phyloP scores from a whole-genome alignment of 2,113 vertebrate species.

The Grammomys dolichurus region DNA sequence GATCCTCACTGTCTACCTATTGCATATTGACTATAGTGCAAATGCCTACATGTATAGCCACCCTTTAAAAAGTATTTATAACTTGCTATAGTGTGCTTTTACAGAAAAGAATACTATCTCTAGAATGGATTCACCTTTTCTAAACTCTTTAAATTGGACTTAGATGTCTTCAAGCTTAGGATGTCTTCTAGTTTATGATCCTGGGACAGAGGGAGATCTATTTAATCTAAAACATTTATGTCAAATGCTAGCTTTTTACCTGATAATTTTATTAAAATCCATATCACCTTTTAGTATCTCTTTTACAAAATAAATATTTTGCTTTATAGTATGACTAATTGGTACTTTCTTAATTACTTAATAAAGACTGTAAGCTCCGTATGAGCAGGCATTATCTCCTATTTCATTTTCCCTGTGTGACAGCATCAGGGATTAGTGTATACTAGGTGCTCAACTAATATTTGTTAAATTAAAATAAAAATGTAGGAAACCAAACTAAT shows the following conservation, averaged over 20 bases:
- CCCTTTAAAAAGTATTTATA: conserved; percentile 2
- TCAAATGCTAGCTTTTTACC: conserved; percentile 2
- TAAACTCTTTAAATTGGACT: conserved; percentile 35
- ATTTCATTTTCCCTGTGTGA: conserved; percentile 52
- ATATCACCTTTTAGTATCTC: background rate
- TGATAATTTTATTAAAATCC: conserved; percentile 35
- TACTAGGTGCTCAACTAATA: conserved; percentile 69
- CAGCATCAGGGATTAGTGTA: conserved; percentile 31
- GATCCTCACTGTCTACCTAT: conserved; percentile 32
- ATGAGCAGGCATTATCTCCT: conserved; percentile 59
- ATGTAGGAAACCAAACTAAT: conserved; percentile 51
- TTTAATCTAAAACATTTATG: background rate
- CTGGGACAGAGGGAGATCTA: background rate
- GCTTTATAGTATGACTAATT: conserved; percentile 5
- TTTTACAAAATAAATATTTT: conserved; percentile 51
- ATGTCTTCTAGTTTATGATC: conserved; percentile 29
- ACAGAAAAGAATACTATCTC: background rate
- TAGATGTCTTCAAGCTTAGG: background rate
- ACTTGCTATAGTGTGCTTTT: background rate
- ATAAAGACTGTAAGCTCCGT: conserved; percentile 70
- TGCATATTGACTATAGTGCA: background rate
- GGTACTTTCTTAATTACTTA: conserved; percentile 29
- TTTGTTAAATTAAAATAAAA: conserved; percentile 60
- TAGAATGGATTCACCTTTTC: background rate
- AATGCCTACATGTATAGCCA: background rate